Conservation (phyloP, 2,888 invertebrate species). For the Trachelus troglodyta region DNA sequence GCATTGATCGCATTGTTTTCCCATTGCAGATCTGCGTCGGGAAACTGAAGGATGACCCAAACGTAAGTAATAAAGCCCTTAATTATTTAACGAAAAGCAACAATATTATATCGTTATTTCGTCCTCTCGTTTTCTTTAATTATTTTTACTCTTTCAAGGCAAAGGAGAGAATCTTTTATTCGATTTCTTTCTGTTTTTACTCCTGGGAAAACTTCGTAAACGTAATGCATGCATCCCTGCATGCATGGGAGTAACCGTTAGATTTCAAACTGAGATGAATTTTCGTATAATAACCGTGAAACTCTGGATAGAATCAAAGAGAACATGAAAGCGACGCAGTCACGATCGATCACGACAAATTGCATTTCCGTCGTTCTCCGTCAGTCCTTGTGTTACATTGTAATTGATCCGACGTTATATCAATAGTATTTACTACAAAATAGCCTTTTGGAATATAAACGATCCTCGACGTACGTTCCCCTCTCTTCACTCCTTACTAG, state of each 20-base stretch:
- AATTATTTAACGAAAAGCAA: not conserved
- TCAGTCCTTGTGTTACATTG: not conserved
- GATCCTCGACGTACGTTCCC: not conserved
- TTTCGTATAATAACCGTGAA: not conserved
- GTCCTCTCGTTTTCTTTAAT: not conserved
- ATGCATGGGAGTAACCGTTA: not conserved
- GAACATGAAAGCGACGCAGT: no score
- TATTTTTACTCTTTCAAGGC: not conserved
- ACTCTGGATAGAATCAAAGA: no score
- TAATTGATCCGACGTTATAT: not conserved
- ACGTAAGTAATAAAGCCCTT: conserved; percentile 63
- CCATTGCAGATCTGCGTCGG: conserved; percentile 70
- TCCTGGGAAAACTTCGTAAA: not conserved
- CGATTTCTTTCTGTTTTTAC: not conserved
- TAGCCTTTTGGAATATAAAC: not conserved
- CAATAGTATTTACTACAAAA: not conserved
- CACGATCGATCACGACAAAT: not conserved
- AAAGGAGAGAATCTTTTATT: not conserved
- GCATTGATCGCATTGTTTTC: conserved; percentile 8
- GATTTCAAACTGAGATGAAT: not conserved
- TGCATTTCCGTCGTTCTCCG: not conserved
- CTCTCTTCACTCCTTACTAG: not conserved
- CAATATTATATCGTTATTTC: not conserved
- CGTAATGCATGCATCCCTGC: not conserved
- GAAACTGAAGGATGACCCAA: conserved; percentile 70